phyloP scores from a whole-genome alignment of 2,113 vertebrate genomes.

The Tachycineta bicolor region DNA sequence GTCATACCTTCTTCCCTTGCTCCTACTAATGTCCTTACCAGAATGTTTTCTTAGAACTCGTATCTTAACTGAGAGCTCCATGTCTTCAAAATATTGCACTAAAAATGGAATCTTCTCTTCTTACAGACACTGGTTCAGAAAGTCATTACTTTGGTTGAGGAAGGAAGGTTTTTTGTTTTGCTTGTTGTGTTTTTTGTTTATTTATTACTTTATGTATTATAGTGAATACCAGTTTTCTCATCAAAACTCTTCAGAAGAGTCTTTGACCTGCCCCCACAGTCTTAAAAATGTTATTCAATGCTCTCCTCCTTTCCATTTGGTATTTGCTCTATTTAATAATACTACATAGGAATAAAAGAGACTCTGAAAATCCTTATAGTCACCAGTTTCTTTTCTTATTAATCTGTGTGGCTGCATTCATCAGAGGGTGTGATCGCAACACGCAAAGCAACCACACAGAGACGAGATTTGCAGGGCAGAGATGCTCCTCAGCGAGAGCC shows the following conservation, averaged over 20 bases:
- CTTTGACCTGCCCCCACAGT: neutral
- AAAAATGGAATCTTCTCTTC: neutral
- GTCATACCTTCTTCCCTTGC: neutral
- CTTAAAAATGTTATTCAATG: neutral
- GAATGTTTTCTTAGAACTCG: neutral
- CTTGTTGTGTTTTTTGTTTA: neutral
- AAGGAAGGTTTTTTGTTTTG: accelerated
- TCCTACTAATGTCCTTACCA: neutral
- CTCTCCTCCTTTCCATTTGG: neutral
- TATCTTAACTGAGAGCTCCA: neutral
- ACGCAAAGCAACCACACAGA: no score
- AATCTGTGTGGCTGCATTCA: neutral
- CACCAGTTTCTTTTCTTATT: neutral
- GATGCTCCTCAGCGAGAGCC: no score
- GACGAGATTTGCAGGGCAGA: no score
- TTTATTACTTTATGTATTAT: neutral
- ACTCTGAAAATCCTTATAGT: neutral
- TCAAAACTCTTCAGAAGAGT: neutral
- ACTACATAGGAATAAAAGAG: neutral
- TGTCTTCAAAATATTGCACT: neutral
- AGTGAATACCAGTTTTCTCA: neutral
- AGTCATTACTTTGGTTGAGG: accelerated
- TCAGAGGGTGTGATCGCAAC: neutral
- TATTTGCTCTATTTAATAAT: neutral
- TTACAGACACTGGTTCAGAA: neutral